phyloP scores from a whole-genome alignment of 2,113 vertebrate species.

The Tamias sibiricus region DNA sequence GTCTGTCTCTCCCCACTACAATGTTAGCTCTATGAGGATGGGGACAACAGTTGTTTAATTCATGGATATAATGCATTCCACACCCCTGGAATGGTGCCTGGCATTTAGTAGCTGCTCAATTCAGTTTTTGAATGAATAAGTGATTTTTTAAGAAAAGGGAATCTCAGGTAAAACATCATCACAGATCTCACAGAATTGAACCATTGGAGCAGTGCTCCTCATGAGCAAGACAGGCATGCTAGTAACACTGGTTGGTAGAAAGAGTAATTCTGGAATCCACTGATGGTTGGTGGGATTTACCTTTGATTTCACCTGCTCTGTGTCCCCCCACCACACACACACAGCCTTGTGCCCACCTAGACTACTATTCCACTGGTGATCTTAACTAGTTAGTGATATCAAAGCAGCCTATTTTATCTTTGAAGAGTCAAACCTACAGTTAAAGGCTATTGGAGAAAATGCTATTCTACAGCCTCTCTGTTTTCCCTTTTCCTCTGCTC shows the following conservation, averaged over 20 bases:
- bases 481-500: background rate
- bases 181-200: background rate
- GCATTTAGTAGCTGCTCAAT: background rate
- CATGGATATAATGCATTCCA: background rate
- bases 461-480: fast-evolving
- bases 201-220: background rate
- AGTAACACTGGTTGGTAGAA: background rate
- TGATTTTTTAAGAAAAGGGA: background rate
- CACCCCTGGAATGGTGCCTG: background rate
- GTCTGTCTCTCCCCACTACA: background rate
- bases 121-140: background rate
- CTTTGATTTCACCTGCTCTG: background rate
- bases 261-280: background rate
- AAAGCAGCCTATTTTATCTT: background rate
- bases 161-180: background rate
- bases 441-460: background rate
- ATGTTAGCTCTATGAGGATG: fast-evolving
- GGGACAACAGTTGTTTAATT: background rate
- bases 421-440: background rate
- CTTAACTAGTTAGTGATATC: background rate
- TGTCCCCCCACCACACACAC: too few relatives aligned
- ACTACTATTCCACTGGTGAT: background rate
- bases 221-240: background rate
- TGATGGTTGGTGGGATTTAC: background rate
- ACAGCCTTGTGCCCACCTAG: background rate